Base-by-base conservation (phyloP, 2,113 vertebrate species). In the Plecturocebus donacophilus region DNA sequence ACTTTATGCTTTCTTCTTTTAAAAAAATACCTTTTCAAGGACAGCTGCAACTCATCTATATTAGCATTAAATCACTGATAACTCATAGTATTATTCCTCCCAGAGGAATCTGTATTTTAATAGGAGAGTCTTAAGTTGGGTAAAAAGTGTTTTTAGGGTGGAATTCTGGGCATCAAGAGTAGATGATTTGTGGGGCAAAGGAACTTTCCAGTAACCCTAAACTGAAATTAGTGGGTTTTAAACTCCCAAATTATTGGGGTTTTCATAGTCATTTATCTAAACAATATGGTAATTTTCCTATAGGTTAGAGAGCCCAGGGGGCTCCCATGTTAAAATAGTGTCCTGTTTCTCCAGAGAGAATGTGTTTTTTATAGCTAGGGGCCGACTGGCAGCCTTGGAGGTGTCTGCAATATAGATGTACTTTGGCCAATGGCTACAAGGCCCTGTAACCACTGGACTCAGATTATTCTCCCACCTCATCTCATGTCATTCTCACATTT, bases 1-100 rank as follows among this genome's bases (percentile, higher is more conserved):
- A 73, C 32, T 64, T 80, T 12, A 66, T 1, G 3, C 25, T 49
- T 73, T 84, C 47, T 2, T 49, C 23, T 87, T 87, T 40, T 8
- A 70, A 87, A 91, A 70, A 87, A 91, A 70, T 42, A 49, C 35
- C 38, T 93, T 91, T 71, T 77, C 88, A 80, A 91, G 71, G 54
- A 52, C 8, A 58, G 45, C 11, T 81, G 6, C 47, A 79, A 64
- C 47, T 87, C 40, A 13, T 76, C 81, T 77, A 45, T 40, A 30
- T 87, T 80, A 81, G 13, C 47, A 32, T 52, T 25, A 92, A 94
- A 38, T 42, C 32, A 84, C 71, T 20, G 35, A 35, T 32, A 88
- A 89, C 32, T 61, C n/a, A 40, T 2, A 79, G 58, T 2, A 5
- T 10, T 83, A 64, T 2, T 56, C 79, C 32, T 47, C 32, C 21